Evolutionary conservation across 2,797 vertebrate genomes (phyloP).

Genomic region (Calcarius lapponicus): DNA sequence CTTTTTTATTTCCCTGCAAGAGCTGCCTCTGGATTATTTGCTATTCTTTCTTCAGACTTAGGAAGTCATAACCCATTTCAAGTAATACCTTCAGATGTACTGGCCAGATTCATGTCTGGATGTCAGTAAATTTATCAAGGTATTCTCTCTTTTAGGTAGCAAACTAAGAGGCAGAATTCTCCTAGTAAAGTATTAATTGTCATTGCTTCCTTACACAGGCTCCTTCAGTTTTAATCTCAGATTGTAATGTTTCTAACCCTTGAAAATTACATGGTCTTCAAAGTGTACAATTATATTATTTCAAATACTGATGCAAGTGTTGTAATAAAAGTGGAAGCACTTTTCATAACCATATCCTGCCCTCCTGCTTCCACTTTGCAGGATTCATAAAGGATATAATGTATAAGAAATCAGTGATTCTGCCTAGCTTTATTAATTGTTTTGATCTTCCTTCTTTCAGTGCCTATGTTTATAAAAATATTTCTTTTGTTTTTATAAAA

Average conservation of each 20-base stretch:
- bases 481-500: background rate
- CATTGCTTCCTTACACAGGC: background rate
- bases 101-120: background rate
- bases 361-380: background rate
- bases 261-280: background rate
- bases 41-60: background rate
- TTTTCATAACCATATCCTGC: background rate
- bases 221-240: background rate
- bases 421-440: background rate
- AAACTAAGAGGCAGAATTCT: background rate
- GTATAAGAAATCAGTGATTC: background rate
- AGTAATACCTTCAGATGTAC: rapidly evolving
- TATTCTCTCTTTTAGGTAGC: background rate
- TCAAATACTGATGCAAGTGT: background rate
- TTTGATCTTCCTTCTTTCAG: background rate
- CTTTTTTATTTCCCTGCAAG: background rate
- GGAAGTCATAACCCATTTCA: background rate
- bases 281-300: background rate
- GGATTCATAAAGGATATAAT: background rate
- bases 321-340: background rate
- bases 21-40: background rate
- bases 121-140: background rate
- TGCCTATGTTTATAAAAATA: background rate
- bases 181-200: background rate
- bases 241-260: background rate